Evolutionary conservation across 2,888 invertebrate genomes (phyloP).

Genomic region (Trachelus iudaicus): DNA sequence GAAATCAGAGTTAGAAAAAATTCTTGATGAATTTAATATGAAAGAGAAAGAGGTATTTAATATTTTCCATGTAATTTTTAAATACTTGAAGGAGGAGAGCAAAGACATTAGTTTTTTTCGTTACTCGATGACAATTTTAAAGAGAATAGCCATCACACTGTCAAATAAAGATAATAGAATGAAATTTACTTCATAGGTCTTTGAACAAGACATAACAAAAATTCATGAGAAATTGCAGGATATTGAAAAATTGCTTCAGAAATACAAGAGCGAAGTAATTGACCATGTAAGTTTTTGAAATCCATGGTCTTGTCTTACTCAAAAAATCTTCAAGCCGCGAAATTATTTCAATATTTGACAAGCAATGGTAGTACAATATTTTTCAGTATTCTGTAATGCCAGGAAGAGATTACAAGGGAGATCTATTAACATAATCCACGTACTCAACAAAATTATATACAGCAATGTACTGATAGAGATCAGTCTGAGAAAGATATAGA

Average conservation of each 20-base stretch:
- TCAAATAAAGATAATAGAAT: not conserved
- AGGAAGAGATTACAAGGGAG: conserved; percentile 33
- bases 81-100: not conserved
- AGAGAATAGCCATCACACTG: not conserved
- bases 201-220: conserved; percentile 30
- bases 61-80: not conserved
- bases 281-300: conserved; percentile 34
- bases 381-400: conserved; percentile 38
- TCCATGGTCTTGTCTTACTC: not conserved
- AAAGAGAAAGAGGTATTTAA: conserved; percentile 35
- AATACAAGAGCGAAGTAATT: conserved; percentile 35
- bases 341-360: conserved; percentile 6
- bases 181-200: conserved; percentile 22
- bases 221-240: conserved; percentile 38
- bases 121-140: not conserved
- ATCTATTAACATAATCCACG: conserved; percentile 11
- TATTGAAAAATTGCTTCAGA: conserved; percentile 35
- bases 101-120: not conserved
- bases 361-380: conserved; percentile 26
- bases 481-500: not conserved
- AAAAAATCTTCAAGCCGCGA: conserved; percentile 15
- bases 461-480: not conserved
- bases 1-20: conserved; percentile 42
- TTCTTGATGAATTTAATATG: conserved; percentile 37
- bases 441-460: not conserved